Percentiles rank a stretch among this genome's conserved stretches.
Conservation (phyloP, 2,888 invertebrate species). For the Pterobdella sp. region DNA sequence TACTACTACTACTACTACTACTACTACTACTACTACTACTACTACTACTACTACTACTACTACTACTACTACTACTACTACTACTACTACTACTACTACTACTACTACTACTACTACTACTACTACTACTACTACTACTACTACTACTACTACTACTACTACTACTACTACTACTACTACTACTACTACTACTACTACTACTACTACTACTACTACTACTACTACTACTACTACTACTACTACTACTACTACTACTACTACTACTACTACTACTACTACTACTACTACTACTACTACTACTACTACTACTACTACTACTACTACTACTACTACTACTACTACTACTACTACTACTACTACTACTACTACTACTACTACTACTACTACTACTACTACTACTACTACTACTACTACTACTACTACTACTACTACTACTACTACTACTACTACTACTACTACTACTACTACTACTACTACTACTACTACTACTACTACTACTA, state of each 20-base stretch:
- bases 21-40: constrained; percentile 12
- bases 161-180: constrained; percentile 17
- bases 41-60: constrained; percentile 5
- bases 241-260: constrained; percentile 15
- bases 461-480: constrained; percentile 25
- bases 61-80: constrained; percentile 8
- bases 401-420: constrained; percentile 21
- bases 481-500: constrained; percentile 32
- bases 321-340: constrained; percentile 16
- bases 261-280: neutral
- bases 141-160: constrained; percentile 18
- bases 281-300: constrained; percentile 16
- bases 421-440: constrained; percentile 19
- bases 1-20: constrained; percentile 1
- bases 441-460: constrained; percentile 14
- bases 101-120: constrained; percentile 18
- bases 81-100: constrained; percentile 13
- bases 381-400: constrained; percentile 20
- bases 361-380: constrained; percentile 28
- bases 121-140: constrained; percentile 13
- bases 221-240: constrained; percentile 13
- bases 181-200: constrained; percentile 16
- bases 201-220: constrained; percentile 17
- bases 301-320: constrained; percentile 14
- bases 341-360: constrained; percentile 32